These are phyloP conservation scores for Clarias fuscus DNA, from an alignment of 2,797 vertebrate species.

Conservation along the genomic window DNA sequence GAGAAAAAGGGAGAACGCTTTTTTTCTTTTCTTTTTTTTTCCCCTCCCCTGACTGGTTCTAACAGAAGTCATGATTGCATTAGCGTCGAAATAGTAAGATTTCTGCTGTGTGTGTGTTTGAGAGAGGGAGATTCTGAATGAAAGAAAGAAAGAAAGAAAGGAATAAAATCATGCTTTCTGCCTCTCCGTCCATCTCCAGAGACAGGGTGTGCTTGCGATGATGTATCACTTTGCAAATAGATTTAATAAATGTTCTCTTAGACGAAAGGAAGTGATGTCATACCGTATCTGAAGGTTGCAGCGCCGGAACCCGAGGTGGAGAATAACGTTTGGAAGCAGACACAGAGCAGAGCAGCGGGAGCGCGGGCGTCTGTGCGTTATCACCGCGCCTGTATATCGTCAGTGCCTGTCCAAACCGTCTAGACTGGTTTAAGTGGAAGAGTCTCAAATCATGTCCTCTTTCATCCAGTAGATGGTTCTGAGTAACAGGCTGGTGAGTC, in stretches of 20 bases:
- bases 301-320: background rate
- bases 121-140: background rate
- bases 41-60: background rate
- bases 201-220: background rate
- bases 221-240: background rate
- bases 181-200: background rate
- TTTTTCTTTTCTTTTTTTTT: background rate
- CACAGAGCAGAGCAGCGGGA: background rate
- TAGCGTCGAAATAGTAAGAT: background rate
- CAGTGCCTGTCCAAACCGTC: constrained; percentile 5
- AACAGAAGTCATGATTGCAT: constrained; percentile 17
- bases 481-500: background rate
- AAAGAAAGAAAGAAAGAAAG: constrained; percentile 2
- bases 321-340: background rate
- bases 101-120: background rate
- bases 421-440: background rate
- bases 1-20: background rate
- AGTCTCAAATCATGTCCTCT: background rate
- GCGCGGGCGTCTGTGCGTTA: background rate
- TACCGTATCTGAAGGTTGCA: background rate
- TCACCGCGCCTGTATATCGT: constrained; percentile 3
- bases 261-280: constrained; percentile 26
- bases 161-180: background rate
- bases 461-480: background rate
- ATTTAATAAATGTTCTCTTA: background rate